Evolutionary conservation across 2,888 invertebrate species (phyloP), one percentile per base, ranked within the genome.

Genomic region (Glyphotaelius pellucidus): DNA sequence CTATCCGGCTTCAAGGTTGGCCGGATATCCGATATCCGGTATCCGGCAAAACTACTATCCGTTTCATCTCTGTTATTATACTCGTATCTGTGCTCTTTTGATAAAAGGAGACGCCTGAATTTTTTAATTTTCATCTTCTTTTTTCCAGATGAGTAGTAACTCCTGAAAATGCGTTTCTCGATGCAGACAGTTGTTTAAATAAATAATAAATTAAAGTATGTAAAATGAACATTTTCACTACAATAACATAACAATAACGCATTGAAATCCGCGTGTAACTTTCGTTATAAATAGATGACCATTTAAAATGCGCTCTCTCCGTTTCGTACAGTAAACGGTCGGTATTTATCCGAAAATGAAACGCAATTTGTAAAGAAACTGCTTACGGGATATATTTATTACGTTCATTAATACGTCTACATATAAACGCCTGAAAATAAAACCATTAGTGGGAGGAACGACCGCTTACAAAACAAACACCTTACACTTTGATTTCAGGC

Each of bases 391-490:
- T 90, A 83, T 47, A 90, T 81, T 42, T 87, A 67, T 30, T 80
- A 80, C 80, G 19, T 90, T 35, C 87, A 67, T 52, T 67, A 67
- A 87, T 67, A 67, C 87, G 52, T 67, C 87, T 87, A 87, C 87
- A 30, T 47, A 25, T 67, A 32, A 32, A 87, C 87, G 47, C 80
- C 80, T 30, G 80, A 89, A 80, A 89, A 89, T 80, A 89, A 12
- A 80, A 30, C 25, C 35, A 15, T 31, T 15, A 67, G 25, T 47
- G 19, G 67, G 87, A 19, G 87, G 87, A 47, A 67, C 67, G 47
- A 47, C 14, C 52, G 31, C 19, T 67, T 4, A 25, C 25, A 67
- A 67, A 67, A 67, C 52, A 67, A 67, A 67, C 52, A 67, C 52
- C 52, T 25, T 19, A 19, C 19, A 15, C 52, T 67, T 67, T 52